Evolutionary conservation across 2,113 vertebrate species (phyloP).

Genomic region (Pycnonotus jocosus): DNA sequence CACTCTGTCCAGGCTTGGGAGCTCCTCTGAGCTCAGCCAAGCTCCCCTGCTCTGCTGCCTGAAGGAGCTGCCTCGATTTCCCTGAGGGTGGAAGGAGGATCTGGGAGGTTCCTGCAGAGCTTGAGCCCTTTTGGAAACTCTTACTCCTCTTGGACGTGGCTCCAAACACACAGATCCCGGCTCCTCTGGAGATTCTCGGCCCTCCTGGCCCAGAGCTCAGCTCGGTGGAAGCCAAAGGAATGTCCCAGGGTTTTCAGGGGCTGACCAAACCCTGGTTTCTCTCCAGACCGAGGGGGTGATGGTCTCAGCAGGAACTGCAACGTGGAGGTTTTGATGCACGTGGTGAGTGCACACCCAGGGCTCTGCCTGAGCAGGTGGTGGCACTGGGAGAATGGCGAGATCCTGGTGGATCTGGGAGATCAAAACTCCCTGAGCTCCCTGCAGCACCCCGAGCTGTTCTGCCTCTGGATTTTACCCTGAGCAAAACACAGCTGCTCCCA

Average conservation of each 20-base stretch:
- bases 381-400: not conserved
- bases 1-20: not conserved
- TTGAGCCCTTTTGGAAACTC: not conserved
- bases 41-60: not conserved
- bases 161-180: not conserved
- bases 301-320: not conserved
- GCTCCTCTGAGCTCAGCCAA: not conserved
- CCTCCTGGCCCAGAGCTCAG: slow-evolving; percentile 29
- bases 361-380: not conserved
- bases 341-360: fast-evolving
- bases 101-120: not conserved
- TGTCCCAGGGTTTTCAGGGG: not conserved
- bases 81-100: not conserved
- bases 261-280: not conserved
- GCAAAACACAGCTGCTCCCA: not conserved
- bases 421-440: not conserved
- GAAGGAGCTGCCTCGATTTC: not conserved
- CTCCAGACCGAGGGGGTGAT: not conserved
- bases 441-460: not conserved
- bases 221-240: slow-evolving; percentile 33
- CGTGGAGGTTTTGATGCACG: not conserved
- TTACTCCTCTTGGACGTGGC: not conserved
- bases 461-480: fast-evolving
- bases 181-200: not conserved
- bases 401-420: not conserved